These are phyloP conservation scores for Pempheris klunzingeri DNA, from an alignment of 2,797 vertebrate genomes.

Conservation along the genomic window DNA sequence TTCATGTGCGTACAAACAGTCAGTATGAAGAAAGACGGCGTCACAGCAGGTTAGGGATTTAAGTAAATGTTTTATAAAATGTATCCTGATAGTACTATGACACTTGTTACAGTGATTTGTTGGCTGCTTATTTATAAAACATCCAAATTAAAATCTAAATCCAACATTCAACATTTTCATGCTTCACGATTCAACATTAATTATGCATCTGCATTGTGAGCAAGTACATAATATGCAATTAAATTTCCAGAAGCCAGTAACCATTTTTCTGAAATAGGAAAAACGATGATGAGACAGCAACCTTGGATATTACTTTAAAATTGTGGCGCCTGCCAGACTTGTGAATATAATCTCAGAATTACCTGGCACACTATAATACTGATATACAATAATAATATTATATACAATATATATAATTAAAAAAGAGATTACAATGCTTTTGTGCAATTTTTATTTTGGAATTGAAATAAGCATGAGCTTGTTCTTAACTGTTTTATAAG, in stretches of 20 bases:
- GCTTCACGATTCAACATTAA: neutral
- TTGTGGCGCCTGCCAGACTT: neutral
- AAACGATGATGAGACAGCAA: neutral
- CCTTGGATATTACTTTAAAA: neutral
- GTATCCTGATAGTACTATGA: neutral
- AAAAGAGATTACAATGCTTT: neutral
- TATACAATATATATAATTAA: neutral
- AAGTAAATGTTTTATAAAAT: neutral
- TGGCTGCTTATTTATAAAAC: neutral
- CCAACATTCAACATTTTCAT: neutral
- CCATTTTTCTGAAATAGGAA: neutral
- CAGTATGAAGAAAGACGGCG: neutral
- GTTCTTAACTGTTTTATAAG: neutral
- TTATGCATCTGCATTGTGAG: neutral
- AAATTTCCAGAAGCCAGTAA: neutral
- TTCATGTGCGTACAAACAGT: constrained; percentile 39
- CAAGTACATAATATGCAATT: neutral
- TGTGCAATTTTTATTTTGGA: neutral
- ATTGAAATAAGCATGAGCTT: neutral
- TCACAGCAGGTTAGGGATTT: neutral
- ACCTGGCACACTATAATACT: neutral
- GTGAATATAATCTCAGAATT: constrained; percentile 1
- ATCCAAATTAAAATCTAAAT: neutral
- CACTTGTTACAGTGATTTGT: neutral
- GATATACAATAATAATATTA: neutral